Base-by-base conservation (phyloP, 2,888 invertebrate species). In the Drosophila mettleri region DNA sequence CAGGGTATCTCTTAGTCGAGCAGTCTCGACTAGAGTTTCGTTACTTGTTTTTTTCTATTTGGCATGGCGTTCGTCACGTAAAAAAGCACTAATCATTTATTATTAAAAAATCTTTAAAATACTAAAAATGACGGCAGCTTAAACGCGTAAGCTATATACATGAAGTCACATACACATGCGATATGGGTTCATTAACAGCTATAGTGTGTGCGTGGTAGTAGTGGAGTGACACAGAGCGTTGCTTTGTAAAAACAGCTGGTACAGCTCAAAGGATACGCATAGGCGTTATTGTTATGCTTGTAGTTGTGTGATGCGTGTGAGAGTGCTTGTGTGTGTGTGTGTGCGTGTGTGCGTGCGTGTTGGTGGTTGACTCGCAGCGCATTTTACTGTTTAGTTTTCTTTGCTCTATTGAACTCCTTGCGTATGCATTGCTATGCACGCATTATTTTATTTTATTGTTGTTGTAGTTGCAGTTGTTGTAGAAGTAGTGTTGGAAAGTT, bases 351-450 rank as follows among this genome's bases (percentile, higher is more conserved):
- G 41, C 31, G 54, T 34, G 9, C 10, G 16, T 46, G 39, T 33
- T 52, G 60, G 58, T 54, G 34, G 69, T 64, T 80, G 69, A 64
- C 36, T 85, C 69, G 80, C 64, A 66, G 63, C 79, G 61, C 63
- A 45, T 16, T 45, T 82, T 79, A 53, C 63, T 69, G 39, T 67
- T 73, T 70, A 71, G 36, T 67, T 73, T 70, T 68, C 66, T 65
- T 66, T 69, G 24, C 43, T 60, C 22, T 49, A 22, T 43, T 68
- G 22, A 41, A 46, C 45, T 53, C 36, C 58, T 36, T 24, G 61
- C 34, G 64, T 62, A 24, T 83, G 87, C 83, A 83, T 88, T 87
- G 71, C 81, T 78, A 88, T 83, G 83, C 83, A 83, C 77, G 54
- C 54, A 20, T 18, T n/a, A n/a, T n/a, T n/a, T n/a, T n/a, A n/a